A percentile compares a stretch with the other conserved stretches of the same genome.
phyloP scores from a whole-genome alignment of 2,888 invertebrate genomes.

The Sepiola atlantica region DNA sequence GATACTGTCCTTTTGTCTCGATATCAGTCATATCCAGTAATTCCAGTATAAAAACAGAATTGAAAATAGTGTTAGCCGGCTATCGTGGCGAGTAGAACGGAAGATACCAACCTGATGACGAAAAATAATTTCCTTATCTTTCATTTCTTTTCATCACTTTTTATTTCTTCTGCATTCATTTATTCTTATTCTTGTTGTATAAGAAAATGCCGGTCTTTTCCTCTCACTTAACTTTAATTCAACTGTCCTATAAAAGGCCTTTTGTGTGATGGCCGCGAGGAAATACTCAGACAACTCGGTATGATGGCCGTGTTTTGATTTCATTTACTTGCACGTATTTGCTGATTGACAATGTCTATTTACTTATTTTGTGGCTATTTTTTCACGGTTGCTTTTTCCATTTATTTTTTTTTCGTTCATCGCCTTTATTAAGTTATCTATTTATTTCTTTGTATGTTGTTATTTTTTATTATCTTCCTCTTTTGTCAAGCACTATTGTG shows the following conservation, averaged over 20 bases:
- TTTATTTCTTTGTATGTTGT: neutral
- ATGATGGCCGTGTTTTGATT: neutral
- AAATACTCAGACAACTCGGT: neutral
- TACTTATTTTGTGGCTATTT: neutral
- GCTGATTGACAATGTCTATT: neutral
- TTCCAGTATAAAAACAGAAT: neutral
- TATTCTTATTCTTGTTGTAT: neutral
- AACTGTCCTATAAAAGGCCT: neutral
- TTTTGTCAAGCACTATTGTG: neutral
- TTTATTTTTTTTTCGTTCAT: no score
- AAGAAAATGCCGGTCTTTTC: neutral
- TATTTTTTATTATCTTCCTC: neutral
- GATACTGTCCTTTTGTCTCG: neutral
- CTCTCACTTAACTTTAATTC: neutral
- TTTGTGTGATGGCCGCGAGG: neutral
- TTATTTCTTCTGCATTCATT: neutral
- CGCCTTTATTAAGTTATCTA: neutral
- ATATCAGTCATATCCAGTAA: constrained; percentile 19
- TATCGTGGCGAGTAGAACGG: neutral
- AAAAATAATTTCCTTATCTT: neutral
- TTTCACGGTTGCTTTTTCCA: no score
- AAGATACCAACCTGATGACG: neutral
- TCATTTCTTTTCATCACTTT: neutral
- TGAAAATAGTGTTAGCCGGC: neutral
- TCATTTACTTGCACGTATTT: neutral